Evolutionary conservation across 1,140 invertebrate species (phyloP).

Genomic region (Whitmania pigra): DNA sequence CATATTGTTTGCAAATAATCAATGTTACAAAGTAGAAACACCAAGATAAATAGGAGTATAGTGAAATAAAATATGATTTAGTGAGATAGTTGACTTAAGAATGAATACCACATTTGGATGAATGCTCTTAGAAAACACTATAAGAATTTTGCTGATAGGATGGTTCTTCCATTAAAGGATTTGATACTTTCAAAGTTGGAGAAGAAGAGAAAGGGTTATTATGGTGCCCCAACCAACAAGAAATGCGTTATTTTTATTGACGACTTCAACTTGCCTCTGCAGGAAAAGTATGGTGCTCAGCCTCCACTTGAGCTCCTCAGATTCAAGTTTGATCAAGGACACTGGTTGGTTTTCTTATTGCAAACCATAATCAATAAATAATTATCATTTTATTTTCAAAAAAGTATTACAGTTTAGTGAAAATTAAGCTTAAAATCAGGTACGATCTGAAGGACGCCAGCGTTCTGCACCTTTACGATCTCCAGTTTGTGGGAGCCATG

Average conservation of each 20-base stretch:
- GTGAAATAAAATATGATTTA: too few species aligned
- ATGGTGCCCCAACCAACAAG: constrained; percentile 41
- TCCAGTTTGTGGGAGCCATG: constrained; percentile 42
- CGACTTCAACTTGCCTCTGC: constrained; percentile 43
- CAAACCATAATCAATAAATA: neutral
- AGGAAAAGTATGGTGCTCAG: constrained; percentile 42
- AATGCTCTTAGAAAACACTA: neutral
- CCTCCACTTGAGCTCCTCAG: constrained; percentile 42
- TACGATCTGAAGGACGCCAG: constrained; percentile 46
- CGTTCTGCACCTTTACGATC: constrained; percentile 37
- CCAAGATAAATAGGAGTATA: too few species aligned
- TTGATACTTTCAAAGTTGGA: constrained; percentile 43
- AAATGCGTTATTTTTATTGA: constrained; percentile 42
- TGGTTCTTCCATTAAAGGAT: constrained; percentile 47
- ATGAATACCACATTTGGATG: too few species aligned
- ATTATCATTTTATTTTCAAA: too few species aligned
- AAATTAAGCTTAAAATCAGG: constrained; percentile 27
- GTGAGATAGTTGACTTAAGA: too few species aligned
- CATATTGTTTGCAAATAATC: too few species aligned
- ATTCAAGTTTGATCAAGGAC: constrained; percentile 38
- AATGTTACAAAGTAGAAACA: too few species aligned
- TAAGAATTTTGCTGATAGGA: constrained; percentile 1
- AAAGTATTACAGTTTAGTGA: too few species aligned
- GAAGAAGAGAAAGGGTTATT: constrained; percentile 40
- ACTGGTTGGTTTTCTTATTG: constrained; percentile 40